These are phyloP conservation scores for Agrypnus murinus DNA, from an alignment of 2,888 invertebrate genomes.

Conservation along the genomic window DNA sequence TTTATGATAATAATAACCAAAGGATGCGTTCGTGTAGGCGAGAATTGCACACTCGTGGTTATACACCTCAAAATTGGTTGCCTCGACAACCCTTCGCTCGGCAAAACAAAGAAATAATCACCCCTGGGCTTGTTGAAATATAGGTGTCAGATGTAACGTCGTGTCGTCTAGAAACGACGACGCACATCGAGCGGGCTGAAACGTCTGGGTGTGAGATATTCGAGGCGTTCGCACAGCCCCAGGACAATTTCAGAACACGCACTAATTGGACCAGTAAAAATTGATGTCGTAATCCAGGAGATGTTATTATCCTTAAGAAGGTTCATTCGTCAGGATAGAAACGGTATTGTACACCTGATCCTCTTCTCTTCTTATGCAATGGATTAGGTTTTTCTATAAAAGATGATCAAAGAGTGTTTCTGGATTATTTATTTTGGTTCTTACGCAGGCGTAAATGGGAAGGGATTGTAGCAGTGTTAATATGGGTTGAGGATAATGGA, in stretches of 20 bases:
- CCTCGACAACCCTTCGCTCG: conserved; percentile 12
- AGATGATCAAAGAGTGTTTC: conserved; percentile 28
- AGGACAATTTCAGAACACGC: conserved; percentile 30
- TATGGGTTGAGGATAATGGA: conserved; percentile 11
- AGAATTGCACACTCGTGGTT: conserved; percentile 27
- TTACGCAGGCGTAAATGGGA: not conserved
- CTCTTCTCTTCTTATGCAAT: conserved; percentile 2
- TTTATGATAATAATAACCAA: conserved; percentile 9
- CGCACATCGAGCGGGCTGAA: conserved; percentile 12
- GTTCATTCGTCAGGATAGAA: conserved; percentile 50
- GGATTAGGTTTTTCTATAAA: conserved; percentile 31
- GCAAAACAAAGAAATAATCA: conserved; percentile 39
- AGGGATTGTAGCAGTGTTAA: not conserved
- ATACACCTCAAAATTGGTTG: conserved; percentile 18
- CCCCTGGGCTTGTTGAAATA: conserved; percentile 35
- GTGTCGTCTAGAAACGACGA: conserved; percentile 28
- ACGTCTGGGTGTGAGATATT: conserved; percentile 34
- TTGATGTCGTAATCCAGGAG: conserved; percentile 52
- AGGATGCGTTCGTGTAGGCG: conserved; percentile 8
- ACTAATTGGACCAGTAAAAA: conserved; percentile 49
- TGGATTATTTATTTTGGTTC: conserved; percentile 16
- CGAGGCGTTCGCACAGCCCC: conserved; percentile 18
- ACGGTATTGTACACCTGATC: conserved; percentile 33
- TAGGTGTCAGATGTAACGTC: conserved; percentile 37
- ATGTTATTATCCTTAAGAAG: conserved; percentile 51